phyloP scores from a whole-genome alignment of 2,797 vertebrate genomes.

The Dallia pectoralis region DNA sequence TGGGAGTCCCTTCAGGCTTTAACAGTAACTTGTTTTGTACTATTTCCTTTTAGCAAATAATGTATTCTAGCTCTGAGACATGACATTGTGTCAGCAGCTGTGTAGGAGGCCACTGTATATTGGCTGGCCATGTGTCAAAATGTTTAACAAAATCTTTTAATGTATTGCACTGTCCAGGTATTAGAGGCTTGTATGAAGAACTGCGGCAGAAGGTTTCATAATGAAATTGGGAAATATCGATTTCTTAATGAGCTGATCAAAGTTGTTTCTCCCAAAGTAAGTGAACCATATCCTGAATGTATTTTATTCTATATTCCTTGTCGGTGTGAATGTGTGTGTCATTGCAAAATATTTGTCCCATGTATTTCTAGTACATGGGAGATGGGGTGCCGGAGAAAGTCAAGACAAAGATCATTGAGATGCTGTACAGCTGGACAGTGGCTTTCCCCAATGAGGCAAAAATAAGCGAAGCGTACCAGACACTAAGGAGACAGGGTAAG shows the following conservation, averaged over 20 bases:
- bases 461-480: slow-evolving; percentile 92
- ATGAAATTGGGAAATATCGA: slow-evolving; percentile 93
- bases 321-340: neutral
- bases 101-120: neutral
- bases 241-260: slow-evolving; percentile 97
- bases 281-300: slow-evolving; percentile 11
- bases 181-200: slow-evolving; percentile 98
- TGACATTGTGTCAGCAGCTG: neutral
- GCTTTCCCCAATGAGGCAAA: slow-evolving; percentile 90
- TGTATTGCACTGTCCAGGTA: slow-evolving; percentile 71
- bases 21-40: slow-evolving; percentile 73
- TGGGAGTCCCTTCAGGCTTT: slow-evolving; percentile 96
- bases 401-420: slow-evolving; percentile 89
- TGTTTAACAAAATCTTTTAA: neutral
- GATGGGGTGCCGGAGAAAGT: slow-evolving; percentile 89
- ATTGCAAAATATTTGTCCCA: neutral
- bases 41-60: neutral
- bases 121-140: neutral
- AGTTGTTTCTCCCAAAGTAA: slow-evolving; percentile 95
- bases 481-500: slow-evolving; percentile 88
- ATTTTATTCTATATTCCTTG: neutral
- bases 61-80: neutral
- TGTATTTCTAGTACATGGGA: slow-evolving; percentile 84
- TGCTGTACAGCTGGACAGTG: slow-evolving; percentile 94
- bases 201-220: slow-evolving; percentile 92